These are phyloP conservation scores for Sminthurides aquaticus DNA, from an alignment of 2,888 invertebrate species.

Conservation along the genomic window DNA sequence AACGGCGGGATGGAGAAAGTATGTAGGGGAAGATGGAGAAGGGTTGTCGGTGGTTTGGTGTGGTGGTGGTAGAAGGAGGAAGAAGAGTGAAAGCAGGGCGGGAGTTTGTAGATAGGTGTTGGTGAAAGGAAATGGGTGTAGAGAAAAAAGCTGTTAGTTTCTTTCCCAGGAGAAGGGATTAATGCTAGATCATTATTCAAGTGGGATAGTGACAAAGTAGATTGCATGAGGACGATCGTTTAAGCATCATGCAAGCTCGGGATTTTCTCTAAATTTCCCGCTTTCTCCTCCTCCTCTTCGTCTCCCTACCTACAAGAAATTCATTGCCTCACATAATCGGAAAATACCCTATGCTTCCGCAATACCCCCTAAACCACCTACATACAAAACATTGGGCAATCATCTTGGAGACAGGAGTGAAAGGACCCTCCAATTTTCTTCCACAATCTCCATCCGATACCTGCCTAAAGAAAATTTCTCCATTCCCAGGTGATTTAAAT, in stretches of 20 bases:
- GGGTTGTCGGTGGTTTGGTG: no score
- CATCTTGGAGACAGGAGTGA: no score
- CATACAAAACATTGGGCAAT: neutral
- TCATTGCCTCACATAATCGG: neutral
- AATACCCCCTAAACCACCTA: neutral
- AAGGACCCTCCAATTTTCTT: no score
- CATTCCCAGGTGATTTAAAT: no score
- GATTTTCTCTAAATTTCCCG: neutral
- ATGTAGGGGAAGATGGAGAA: neutral
- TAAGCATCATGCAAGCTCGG: slow-evolving; percentile 17
- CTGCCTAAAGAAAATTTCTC: no score
- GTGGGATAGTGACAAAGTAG: slow-evolving; percentile 41
- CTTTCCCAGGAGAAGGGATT: slow-evolving; percentile 22
- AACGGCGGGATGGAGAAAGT: neutral
- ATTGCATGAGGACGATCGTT: slow-evolving; percentile 23
- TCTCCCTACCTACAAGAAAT: neutral
- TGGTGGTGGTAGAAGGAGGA: slow-evolving; percentile 8
- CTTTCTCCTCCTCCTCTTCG: slow-evolving; percentile 3
- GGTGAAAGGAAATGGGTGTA: neutral
- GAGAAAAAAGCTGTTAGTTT: slow-evolving; percentile 5
- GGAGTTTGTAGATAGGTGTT: neutral
- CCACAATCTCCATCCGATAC: no score
- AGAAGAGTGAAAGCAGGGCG: neutral
- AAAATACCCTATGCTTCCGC: neutral
- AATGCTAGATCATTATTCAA: slow-evolving; percentile 37